Conservation (phyloP, 2,797 vertebrate genomes). For the Euthynnus affinis region DNA sequence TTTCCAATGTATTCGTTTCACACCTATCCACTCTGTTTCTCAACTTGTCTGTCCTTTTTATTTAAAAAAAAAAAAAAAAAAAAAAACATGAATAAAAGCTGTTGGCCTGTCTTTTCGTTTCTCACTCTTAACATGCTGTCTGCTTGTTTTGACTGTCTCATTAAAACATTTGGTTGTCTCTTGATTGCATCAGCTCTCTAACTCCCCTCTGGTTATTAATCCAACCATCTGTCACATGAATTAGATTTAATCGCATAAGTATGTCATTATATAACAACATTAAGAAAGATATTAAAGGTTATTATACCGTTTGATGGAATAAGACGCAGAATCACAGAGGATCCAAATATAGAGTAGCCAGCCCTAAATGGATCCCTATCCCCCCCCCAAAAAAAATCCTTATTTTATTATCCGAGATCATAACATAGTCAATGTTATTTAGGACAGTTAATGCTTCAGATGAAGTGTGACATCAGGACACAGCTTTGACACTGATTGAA, state of each 20-base stretch:
- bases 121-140: conserved; percentile 43
- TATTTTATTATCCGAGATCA: conserved; percentile 8
- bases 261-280: conserved; percentile 47
- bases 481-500: conserved; percentile 57
- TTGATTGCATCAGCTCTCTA: conserved; percentile 52
- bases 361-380: conserved; percentile 19
- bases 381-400: conserved; percentile 9
- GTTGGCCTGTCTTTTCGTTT: conserved; percentile 51
- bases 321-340: not conserved
- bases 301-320: not conserved
- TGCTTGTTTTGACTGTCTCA: conserved; percentile 59
- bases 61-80: conserved; percentile 38
- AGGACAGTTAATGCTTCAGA: conserved; percentile 7
- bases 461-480: conserved; percentile 21
- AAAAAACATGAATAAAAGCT: conserved; percentile 78
- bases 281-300: conserved; percentile 10
- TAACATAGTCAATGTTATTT: conserved; percentile 26
- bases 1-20: conserved; percentile 53
- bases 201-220: conserved; percentile 39
- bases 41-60: conserved; percentile 52
- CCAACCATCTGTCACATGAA: conserved; percentile 60
- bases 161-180: conserved; percentile 55
- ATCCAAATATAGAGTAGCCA: not conserved
- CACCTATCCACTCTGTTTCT: conserved; percentile 25
- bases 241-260: conserved; percentile 34